These are phyloP conservation scores for Berghia stephanieae DNA, from an alignment of 1,140 invertebrate genomes.

Conservation along the genomic window DNA sequence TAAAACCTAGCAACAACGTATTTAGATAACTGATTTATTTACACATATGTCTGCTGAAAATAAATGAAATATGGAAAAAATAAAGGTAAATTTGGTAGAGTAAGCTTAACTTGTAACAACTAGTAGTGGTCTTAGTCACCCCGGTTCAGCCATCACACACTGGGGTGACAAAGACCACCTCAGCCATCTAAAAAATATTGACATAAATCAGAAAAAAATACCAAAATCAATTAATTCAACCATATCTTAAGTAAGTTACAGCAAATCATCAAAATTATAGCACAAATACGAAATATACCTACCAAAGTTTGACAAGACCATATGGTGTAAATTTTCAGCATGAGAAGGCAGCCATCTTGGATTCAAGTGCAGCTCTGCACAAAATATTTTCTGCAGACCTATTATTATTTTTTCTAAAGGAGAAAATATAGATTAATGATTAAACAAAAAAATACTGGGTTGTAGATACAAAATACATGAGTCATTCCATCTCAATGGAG, in stretches of 20 bases:
- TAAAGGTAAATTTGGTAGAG: background rate
- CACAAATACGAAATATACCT: background rate
- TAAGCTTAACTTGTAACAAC: background rate
- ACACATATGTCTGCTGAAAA: background rate
- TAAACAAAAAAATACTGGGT: background rate
- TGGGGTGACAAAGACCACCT: background rate
- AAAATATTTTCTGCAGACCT: conserved; percentile 5
- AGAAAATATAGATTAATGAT: background rate
- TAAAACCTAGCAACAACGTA: background rate
- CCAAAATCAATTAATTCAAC: background rate
- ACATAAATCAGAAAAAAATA: background rate
- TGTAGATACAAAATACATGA: no score
- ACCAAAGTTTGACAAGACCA: conserved; percentile 10
- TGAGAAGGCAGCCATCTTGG: background rate
- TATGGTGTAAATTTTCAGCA: background rate
- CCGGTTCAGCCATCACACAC: background rate
- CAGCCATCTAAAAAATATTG: background rate
- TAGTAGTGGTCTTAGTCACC: conserved; percentile 14
- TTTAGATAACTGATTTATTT: background rate
- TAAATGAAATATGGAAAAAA: no score
- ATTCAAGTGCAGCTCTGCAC: conserved; percentile 12
- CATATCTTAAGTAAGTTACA: background rate
- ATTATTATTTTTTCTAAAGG: conserved; percentile 1
- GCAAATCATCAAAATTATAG: background rate
- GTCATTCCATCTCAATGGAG: no score